Evolutionary conservation across 2,888 invertebrate genomes (phyloP).

Genomic region (Noctua janthina): DNA sequence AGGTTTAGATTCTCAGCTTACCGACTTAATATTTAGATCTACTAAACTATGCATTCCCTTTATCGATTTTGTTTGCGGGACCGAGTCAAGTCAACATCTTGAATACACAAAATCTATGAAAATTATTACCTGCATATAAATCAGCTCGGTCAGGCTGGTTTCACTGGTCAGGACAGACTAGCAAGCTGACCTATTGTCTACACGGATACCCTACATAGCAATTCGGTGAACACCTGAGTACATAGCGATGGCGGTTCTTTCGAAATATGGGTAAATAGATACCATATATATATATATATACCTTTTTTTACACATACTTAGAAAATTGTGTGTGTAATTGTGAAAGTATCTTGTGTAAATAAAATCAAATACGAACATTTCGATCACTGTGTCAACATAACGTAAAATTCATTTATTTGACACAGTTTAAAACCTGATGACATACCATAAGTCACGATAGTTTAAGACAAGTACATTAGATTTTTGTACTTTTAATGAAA

Average conservation of each 20-base stretch:
- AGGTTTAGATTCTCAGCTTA: constrained; percentile 43
- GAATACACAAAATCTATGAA: neutral
- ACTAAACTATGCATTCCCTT: constrained; percentile 37
- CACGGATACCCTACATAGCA: constrained; percentile 11
- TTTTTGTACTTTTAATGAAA: constrained; percentile 8
- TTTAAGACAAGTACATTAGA: neutral
- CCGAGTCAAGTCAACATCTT: neutral
- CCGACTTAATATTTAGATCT: constrained; percentile 39
- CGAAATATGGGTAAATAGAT: neutral
- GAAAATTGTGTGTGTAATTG: neutral
- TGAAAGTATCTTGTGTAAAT: neutral
- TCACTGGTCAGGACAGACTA: neutral
- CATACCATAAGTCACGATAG: neutral
- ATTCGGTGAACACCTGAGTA: constrained; percentile 33
- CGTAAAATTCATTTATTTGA: neutral
- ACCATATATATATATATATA: no score
- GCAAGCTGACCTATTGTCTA: neutral
- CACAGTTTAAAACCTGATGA: neutral
- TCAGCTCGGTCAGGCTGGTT: neutral
- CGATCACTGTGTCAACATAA: neutral
- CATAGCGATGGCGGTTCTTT: constrained; percentile 3
- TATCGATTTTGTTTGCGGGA: constrained; percentile 11
- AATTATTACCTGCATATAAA: constrained; percentile 23
- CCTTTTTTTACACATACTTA: neutral
- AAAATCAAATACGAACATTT: no score